phyloP scores from a whole-genome alignment of 2,113 vertebrate genomes.

The Tachysurus vachellii region DNA sequence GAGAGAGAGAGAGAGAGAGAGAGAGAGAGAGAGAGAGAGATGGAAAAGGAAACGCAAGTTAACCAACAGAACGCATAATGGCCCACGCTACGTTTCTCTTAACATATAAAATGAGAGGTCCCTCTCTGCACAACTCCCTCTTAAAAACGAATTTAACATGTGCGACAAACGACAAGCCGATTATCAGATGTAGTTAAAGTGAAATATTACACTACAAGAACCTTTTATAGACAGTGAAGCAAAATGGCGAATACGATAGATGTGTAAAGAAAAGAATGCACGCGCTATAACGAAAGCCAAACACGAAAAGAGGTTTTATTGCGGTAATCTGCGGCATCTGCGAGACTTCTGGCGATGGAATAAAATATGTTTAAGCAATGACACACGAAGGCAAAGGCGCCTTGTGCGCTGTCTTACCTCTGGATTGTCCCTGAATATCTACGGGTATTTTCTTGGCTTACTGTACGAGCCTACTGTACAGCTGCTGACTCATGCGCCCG shows the following conservation, averaged over 20 bases:
- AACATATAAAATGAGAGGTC: slow-evolving; percentile 73
- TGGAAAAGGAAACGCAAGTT: slow-evolving; percentile 54
- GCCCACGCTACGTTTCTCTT: slow-evolving; percentile 63
- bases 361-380: slow-evolving; percentile 65
- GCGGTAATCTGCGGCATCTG: slow-evolving; percentile 67
- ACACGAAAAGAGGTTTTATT: slow-evolving; percentile 70
- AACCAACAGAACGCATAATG: slow-evolving; percentile 68
- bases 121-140: slow-evolving; percentile 60
- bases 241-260: slow-evolving; percentile 94
- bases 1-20: slow-evolving; percentile 1
- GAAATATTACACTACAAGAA: slow-evolving; percentile 73
- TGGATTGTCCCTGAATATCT: slow-evolving; percentile 67
- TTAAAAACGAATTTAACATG: slow-evolving; percentile 59
- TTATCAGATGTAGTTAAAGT: slow-evolving; percentile 59
- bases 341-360: slow-evolving; percentile 64
- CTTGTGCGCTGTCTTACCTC: slow-evolving; percentile 74
- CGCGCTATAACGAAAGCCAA: slow-evolving; percentile 74
- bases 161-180: slow-evolving; percentile 46
- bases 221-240: slow-evolving; percentile 83
- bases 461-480: slow-evolving; percentile 70
- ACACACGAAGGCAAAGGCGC: slow-evolving; percentile 59
- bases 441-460: slow-evolving; percentile 74
- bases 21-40: slow-evolving; percentile 8
- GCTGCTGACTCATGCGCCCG: slow-evolving; percentile 74
- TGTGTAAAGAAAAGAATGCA: slow-evolving; percentile 75